Evolutionary conservation across 2,113 vertebrate species (phyloP).

Genomic region (Stomatorhinus ivindoensis): DNA sequence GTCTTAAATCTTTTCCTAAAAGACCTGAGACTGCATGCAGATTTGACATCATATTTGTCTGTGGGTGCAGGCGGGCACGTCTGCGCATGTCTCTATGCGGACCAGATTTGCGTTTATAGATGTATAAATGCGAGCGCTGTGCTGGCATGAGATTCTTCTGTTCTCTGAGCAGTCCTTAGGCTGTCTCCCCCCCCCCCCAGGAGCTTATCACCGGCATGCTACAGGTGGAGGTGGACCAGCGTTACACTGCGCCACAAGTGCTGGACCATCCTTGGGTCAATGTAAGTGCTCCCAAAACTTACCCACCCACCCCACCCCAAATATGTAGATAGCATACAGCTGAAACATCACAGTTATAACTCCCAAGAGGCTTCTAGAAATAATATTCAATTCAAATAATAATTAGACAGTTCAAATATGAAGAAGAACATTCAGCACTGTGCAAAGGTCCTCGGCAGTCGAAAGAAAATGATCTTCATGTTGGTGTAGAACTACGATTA

Average conservation of each 20-base stretch:
- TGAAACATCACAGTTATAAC: neutral
- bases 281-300: conserved; percentile 62
- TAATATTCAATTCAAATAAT: neutral
- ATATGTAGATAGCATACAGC: neutral
- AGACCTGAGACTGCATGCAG: neutral
- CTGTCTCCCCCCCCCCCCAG: conserved; percentile 53
- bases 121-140: neutral
- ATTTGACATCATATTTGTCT: neutral
- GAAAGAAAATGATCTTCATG: neutral
- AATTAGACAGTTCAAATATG: neutral
- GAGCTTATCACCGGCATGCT: conserved; percentile 90
- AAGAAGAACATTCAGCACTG: neutral
- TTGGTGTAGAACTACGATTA: neutral
- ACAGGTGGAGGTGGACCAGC: conserved; percentile 78
- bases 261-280: conserved; percentile 94
- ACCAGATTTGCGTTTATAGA: no score
- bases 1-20: neutral
- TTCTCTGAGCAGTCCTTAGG: neutral
- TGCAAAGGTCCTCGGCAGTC: neutral
- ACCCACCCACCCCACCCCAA: neutral
- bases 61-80: neutral
- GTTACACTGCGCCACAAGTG: conserved; percentile 84
- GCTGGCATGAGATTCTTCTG: neutral
- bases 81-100: neutral
- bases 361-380: neutral